phyloP scores from a whole-genome alignment of 2,888 invertebrate species.

The Clitarchus hookeri region DNA sequence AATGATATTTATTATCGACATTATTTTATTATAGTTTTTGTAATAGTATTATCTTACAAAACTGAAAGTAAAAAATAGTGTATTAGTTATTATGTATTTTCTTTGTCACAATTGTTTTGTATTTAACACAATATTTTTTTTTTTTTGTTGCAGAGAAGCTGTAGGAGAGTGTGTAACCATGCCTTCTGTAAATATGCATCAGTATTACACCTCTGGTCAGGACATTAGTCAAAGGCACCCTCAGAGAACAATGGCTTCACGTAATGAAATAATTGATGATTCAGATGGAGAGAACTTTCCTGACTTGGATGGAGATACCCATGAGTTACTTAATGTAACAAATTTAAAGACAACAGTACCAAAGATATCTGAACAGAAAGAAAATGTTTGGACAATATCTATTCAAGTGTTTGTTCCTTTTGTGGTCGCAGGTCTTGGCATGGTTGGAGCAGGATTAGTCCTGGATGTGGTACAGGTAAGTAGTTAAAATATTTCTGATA shows the following conservation, averaged over 20 bases:
- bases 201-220: not conserved
- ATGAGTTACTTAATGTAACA: conserved; percentile 31
- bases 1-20: too few species aligned
- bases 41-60: too few species aligned
- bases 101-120: too few species aligned
- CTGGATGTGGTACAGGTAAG: conserved; percentile 77
- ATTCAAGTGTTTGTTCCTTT: conserved; percentile 85
- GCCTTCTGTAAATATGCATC: not conserved
- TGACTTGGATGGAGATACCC: conserved; percentile 32
- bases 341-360: not conserved
- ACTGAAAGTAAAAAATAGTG: too few species aligned
- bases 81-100: too few species aligned
- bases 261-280: conserved; percentile 27
- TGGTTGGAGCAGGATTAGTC: conserved; percentile 88
- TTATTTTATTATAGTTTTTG: too few species aligned
- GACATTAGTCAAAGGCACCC: not conserved
- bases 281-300: conserved; percentile 21
- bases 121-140: not conserved
- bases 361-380: conserved; percentile 30
- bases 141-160: not conserved
- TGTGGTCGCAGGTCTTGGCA: conserved; percentile 85
- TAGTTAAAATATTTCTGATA: not conserved
- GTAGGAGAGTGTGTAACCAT: not conserved
- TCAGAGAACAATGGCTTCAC: not conserved
- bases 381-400: conserved; percentile 48